Percentiles rank a stretch among this genome's conserved stretches.
Conservation (phyloP, 2,888 invertebrate genomes). For the Drosophila maculinotata region DNA sequence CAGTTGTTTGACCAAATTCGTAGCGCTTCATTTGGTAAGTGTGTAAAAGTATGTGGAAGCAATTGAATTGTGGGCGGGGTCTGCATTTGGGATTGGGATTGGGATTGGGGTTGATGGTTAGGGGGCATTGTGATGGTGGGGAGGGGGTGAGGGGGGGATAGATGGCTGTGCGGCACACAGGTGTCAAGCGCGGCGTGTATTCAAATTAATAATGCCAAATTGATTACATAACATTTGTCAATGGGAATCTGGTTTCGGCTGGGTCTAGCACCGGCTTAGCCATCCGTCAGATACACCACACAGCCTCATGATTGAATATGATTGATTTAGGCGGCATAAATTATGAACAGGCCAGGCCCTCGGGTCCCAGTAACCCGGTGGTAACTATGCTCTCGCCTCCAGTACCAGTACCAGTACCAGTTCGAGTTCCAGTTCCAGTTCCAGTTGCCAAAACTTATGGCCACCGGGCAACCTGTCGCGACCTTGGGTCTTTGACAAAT, state of each 20-base stretch:
- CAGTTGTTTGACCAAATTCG: conserved; percentile 28
- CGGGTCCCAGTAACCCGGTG: background rate
- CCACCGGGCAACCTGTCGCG: conserved; percentile 60
- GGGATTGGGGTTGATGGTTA: background rate
- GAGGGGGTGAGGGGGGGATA: background rate
- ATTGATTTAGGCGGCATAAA: conserved; percentile 72
- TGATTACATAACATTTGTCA: conserved; percentile 79
- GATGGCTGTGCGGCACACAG: conserved; percentile 45
- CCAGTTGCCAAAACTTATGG: background rate
- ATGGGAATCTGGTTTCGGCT: conserved; percentile 56
- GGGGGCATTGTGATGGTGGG: too few species aligned
- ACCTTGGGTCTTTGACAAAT: conserved; percentile 68
- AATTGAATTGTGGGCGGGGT: conserved; percentile 40
- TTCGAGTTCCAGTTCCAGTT: background rate
- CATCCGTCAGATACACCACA: conserved; percentile 49
- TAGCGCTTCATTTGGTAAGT: too few species aligned
- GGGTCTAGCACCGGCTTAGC: conserved; percentile 32
- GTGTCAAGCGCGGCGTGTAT: conserved; percentile 61
- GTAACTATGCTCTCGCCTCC: background rate
- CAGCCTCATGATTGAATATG: conserved; percentile 69
- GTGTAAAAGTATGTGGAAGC: conserved; percentile 15
- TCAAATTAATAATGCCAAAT: conserved; percentile 80
- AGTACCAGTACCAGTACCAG: conserved; percentile 1
- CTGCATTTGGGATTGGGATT: conserved; percentile 26
- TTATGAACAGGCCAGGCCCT: conserved; percentile 60